These are phyloP conservation scores for Galaxea fascicularis DNA, from an alignment of 92 coral and sea anemone species.

Conservation along the genomic window DNA sequence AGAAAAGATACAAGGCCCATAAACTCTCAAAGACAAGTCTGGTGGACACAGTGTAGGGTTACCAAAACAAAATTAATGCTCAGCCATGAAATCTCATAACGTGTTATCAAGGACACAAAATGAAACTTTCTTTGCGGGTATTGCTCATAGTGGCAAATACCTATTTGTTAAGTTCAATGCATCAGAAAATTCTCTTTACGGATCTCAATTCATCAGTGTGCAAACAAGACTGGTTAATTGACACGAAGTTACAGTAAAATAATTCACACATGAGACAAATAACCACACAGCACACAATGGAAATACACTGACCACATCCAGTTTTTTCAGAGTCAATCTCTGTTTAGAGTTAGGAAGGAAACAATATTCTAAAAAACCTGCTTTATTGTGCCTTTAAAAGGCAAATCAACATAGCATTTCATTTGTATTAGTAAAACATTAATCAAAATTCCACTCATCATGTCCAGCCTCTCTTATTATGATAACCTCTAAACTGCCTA, in stretches of 20 bases:
- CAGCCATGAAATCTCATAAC: too few relatives aligned
- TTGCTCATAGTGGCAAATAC: too few relatives aligned
- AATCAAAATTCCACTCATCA: background rate
- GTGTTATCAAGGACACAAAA: too few relatives aligned
- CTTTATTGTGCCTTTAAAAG: slow-evolving; percentile 42
- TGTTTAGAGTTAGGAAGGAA: slow-evolving; percentile 36
- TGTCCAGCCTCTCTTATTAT: background rate
- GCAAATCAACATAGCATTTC: slow-evolving; percentile 34
- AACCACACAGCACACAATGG: slow-evolving; percentile 80
- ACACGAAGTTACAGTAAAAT: background rate
- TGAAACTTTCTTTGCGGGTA: too few relatives aligned
- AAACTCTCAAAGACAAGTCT: too few relatives aligned
- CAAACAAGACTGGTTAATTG: too few relatives aligned
- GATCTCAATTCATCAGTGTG: too few relatives aligned
- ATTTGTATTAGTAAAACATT: background rate
- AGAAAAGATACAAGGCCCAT: too few relatives aligned
- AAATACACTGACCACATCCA: slow-evolving; percentile 47
- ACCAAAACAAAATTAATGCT: too few relatives aligned
- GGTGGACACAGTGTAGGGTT: too few relatives aligned
- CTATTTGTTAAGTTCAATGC: too few relatives aligned
- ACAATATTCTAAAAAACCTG: slow-evolving; percentile 34
- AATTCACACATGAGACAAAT: slow-evolving; percentile 45
- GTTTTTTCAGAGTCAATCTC: slow-evolving; percentile 44
- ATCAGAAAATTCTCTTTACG: too few relatives aligned
- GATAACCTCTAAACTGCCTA: slow-evolving; percentile 35